Evolutionary conservation across 2,797 vertebrate genomes (phyloP).

Genomic region (Syngnathus rostellatus): DNA sequence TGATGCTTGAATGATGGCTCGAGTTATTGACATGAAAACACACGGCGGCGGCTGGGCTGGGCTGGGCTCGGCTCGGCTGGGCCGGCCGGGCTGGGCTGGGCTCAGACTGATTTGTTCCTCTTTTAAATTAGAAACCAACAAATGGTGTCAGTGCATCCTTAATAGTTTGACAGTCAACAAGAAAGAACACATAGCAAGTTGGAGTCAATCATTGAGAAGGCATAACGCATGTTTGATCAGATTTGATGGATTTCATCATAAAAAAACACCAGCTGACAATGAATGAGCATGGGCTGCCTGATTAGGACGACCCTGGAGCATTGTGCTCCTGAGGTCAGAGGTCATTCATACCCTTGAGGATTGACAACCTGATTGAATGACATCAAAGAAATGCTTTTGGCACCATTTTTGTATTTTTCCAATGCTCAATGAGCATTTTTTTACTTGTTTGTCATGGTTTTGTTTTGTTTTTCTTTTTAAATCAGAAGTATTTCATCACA

Average conservation of each 20-base stretch:
- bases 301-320: background rate
- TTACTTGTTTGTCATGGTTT: background rate
- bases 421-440: no score
- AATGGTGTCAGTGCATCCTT: constrained; percentile 26
- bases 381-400: background rate
- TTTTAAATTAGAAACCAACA: constrained; percentile 34
- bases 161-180: constrained; percentile 13
- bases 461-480: no score
- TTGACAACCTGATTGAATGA: background rate
- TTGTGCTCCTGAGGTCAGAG: background rate
- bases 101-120: constrained; percentile 32
- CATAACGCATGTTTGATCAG: background rate
- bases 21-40: no score
- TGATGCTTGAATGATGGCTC: constrained; percentile 40
- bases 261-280: background rate
- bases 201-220: background rate
- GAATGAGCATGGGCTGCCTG: background rate
- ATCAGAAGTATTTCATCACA: background rate
- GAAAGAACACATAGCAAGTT: no score
- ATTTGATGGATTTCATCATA: background rate
- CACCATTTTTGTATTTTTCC: background rate
- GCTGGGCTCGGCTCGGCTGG: no score
- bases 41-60: no score
- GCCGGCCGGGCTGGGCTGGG: no score
- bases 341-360: background rate